A percentile compares a stretch with the other conserved stretches of the same genome.
phyloP scores from a whole-genome alignment of 1,140 invertebrate species.

The Phocides pigmalion region DNA sequence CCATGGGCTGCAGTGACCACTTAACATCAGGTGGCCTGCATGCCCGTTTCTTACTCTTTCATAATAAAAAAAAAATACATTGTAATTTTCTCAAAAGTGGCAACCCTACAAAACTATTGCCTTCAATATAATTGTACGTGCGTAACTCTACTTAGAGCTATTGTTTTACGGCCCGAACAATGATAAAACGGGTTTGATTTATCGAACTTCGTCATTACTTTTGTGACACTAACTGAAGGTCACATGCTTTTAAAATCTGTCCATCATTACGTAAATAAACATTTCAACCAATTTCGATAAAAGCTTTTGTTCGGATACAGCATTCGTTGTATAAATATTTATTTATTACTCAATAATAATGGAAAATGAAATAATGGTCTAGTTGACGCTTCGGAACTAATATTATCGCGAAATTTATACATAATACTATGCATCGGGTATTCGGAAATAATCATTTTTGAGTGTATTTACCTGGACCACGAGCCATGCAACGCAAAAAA shows the following conservation, averaged over 20 bases:
- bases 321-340: conserved; percentile 1
- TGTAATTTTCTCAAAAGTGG: neutral
- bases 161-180: conserved; percentile 26
- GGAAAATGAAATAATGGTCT: neutral
- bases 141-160: neutral
- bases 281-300: conserved; percentile 9
- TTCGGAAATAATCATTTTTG: no score
- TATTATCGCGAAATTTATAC: no score
- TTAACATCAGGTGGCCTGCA: no score
- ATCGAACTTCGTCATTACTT: conserved; percentile 22
- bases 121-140: neutral
- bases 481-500: no score
- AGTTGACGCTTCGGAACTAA: no score
- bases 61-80: no score
- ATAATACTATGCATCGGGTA: no score
- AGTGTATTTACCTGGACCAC: no score
- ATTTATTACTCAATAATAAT: neutral
- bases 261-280: conserved; percentile 18
- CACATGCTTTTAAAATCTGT: neutral
- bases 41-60: no score
- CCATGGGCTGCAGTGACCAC: no score
- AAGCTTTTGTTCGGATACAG: neutral
- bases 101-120: neutral
- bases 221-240: conserved; percentile 3
- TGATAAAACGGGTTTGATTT: conserved; percentile 41